A percentile compares a stretch with the other conserved stretches of the same genome.
These are phyloP conservation scores for Cairina moschata DNA, from an alignment of 2,113 vertebrate species.

Conservation along the genomic window DNA sequence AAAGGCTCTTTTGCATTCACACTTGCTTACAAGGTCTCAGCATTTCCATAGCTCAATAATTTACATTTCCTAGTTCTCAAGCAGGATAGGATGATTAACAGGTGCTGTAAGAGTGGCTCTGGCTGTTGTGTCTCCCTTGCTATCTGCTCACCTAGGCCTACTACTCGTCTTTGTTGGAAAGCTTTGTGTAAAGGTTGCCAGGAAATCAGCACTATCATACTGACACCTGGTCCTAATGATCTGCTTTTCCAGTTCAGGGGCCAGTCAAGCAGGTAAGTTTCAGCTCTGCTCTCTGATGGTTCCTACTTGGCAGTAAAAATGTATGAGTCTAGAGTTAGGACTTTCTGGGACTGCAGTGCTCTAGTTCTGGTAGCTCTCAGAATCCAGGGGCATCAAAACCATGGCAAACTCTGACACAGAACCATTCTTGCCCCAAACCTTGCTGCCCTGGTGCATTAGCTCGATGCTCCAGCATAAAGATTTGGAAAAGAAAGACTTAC, in stretches of 20 bases:
- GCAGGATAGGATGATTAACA: not conserved
- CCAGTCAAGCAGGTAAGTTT: not conserved
- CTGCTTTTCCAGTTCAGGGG: not conserved
- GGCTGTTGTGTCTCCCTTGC: not conserved
- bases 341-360: not conserved
- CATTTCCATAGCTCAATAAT: not conserved
- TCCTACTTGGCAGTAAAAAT: not conserved
- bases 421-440: not conserved
- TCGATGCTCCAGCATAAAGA: not conserved
- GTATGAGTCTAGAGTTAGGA: not conserved
- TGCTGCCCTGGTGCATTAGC: not conserved
- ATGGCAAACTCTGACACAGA: not conserved
- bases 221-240: not conserved
- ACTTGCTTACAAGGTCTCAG: not conserved
- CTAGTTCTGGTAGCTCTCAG: not conserved
- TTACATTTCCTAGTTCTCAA: not conserved
- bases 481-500: not conserved
- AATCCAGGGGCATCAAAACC: not conserved
- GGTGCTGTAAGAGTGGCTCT: not conserved
- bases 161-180: not conserved
- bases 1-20: not conserved
- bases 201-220: not conserved
- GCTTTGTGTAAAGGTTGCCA: not conserved
- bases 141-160: not conserved
- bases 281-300: not conserved